Evolutionary conservation across 2,888 invertebrate genomes (phyloP).

Genomic region (Limnephilus lunatus): DNA sequence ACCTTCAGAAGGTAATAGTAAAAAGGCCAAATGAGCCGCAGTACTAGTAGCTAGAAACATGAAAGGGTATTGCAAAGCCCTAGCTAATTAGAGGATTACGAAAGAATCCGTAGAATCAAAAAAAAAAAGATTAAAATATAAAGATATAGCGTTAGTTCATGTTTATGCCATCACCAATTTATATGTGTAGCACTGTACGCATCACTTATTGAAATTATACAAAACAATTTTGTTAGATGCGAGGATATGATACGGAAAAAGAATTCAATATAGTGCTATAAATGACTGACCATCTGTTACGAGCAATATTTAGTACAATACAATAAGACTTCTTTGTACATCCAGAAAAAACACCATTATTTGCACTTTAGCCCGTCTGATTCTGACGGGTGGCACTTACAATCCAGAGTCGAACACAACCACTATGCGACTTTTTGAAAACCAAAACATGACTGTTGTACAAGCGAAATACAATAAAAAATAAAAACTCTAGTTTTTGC

Average conservation of each 20-base stretch:
- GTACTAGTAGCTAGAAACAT: too few species aligned
- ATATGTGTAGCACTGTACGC: too few species aligned
- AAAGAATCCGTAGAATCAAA: too few species aligned
- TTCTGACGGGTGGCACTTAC: background rate
- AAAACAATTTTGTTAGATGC: background rate
- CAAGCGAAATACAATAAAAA: background rate
- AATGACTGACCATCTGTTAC: background rate
- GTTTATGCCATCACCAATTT: too few species aligned
- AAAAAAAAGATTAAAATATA: too few species aligned
- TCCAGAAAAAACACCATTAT: background rate
- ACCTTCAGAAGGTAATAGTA: too few species aligned
- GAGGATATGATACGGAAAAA: background rate
- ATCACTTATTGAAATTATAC: background rate
- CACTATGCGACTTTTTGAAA: background rate
- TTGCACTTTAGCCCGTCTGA: background rate
- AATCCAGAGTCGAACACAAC: background rate
- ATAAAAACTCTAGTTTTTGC: background rate
- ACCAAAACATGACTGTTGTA: background rate
- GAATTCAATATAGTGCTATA: background rate
- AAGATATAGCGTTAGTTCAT: too few species aligned
- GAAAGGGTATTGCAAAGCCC: too few species aligned
- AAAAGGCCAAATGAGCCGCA: too few species aligned
- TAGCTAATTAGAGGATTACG: too few species aligned
- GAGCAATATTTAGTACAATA: background rate
- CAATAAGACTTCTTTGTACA: background rate